Base-by-base conservation (phyloP, 2,113 vertebrate species). In the Lepus europaeus region DNA sequence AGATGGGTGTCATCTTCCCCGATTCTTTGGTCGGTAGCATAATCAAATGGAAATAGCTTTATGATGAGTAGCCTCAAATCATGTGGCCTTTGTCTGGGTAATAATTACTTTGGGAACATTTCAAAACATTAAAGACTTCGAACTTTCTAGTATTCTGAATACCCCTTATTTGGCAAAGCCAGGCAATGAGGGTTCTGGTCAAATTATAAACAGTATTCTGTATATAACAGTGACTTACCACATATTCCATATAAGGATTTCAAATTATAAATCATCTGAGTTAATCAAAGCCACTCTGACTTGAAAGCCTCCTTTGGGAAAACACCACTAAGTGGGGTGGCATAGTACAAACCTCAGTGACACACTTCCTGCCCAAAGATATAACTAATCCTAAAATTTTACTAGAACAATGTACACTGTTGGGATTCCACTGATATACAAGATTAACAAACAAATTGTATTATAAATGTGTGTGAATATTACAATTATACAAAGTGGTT, bases 11-110 rank as follows among this genome's bases (percentile, higher is more conserved):
- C 70, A 79, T 93, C 90, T 95, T 87, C 49, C 51, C 29, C 94
- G 86, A 20, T 27, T 95, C 14, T 92, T 91, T 68, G 93, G 89
- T 95, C 63, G 69, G 61, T 51, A 81, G 63, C 89, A 94, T 81
- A 95, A 78, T 90, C 53, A 90, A 97, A 20, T 87, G 72, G 63
- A 93, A 95, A 63, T 64, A 90, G 45, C 29, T 91, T 94, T 87
- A 77, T 87, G 83, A 51, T 72, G 10, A 80, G 79, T 31, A 90
- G 14, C 22, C 33, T 80, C 61, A 53, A 91, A 84, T 93, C 79
- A 89, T 72, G 69, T n/a, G 74, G 31, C n/a, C 64, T 9, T 64
- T 83, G 56, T 5, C 88, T 74, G 70, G 36, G 17, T 78, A 95
- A 81, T 92, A 51, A 87, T 76, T 79, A 93, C n/a, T 69, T 29